A percentile compares a stretch with the other conserved stretches of the same genome.
Evolutionary conservation across 2,888 invertebrate genomes (phyloP).

Genomic region (Cetonia aurata): DNA sequence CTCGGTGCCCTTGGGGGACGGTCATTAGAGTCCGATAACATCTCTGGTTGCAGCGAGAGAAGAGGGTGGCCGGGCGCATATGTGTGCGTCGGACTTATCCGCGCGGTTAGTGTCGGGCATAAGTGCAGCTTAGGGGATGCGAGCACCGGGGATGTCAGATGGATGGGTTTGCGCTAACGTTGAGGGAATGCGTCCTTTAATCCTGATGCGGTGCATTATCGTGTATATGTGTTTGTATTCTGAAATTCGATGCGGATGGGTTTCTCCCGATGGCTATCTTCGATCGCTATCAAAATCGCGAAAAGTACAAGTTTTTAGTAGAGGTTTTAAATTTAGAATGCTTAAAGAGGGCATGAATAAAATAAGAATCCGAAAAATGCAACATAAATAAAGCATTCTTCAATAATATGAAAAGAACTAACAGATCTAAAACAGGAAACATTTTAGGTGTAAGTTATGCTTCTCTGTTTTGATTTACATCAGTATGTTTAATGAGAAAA

Average conservation of each 20-base stretch:
- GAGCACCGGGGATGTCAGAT: slow-evolving; percentile 24
- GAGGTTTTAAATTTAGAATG: too few relatives aligned
- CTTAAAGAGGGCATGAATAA: too few relatives aligned
- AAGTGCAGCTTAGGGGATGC: slow-evolving; percentile 59
- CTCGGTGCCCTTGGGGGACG: slow-evolving; percentile 58
- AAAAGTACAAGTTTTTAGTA: too few relatives aligned
- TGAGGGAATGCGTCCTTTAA: slow-evolving; percentile 28
- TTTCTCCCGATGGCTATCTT: neutral
- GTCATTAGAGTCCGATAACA: slow-evolving; percentile 66
- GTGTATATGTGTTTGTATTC: slow-evolving; percentile 16
- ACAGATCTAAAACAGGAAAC: too few relatives aligned
- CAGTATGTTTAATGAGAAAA: too few relatives aligned
- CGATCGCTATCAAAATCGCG: too few relatives aligned
- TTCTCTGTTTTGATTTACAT: too few relatives aligned
- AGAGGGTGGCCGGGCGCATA: slow-evolving; percentile 61
- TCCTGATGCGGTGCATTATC: slow-evolving; percentile 1
- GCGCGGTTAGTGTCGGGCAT: slow-evolving; percentile 61
- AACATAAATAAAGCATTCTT: too few relatives aligned
- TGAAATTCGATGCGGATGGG: slow-evolving; percentile 5
- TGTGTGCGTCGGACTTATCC: slow-evolving; percentile 54
- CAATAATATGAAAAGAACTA: too few relatives aligned
- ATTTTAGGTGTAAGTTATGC: too few relatives aligned
- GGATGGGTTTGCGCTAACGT: slow-evolving; percentile 3
- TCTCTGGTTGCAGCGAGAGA: slow-evolving; percentile 62
- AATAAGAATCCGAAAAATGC: too few relatives aligned